Conservation (phyloP, 2,888 invertebrate genomes). For the Diplazon laetatorius region DNA sequence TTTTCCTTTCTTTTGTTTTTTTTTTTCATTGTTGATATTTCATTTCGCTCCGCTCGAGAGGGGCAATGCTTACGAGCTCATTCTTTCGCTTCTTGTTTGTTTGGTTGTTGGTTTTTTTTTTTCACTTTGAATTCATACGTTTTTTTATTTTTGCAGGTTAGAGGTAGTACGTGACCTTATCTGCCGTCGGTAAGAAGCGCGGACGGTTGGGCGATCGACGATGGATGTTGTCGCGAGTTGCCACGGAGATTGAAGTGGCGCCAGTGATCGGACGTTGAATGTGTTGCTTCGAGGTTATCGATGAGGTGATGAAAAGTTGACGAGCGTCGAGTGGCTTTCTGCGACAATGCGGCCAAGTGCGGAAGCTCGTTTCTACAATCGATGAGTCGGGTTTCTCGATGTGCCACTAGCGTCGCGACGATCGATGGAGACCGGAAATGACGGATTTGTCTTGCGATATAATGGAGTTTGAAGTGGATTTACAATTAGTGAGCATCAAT, state of each 20-base stretch:
- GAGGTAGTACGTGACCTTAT: neutral
- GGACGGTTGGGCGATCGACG: neutral
- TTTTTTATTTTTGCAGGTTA: neutral
- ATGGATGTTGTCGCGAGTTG: neutral
- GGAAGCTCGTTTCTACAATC: too few relatives aligned
- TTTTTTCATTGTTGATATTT: neutral
- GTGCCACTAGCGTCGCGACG: too few relatives aligned
- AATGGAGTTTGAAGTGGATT: too few relatives aligned
- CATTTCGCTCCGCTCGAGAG: too few relatives aligned
- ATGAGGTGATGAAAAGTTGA: too few relatives aligned
- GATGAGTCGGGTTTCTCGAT: too few relatives aligned
- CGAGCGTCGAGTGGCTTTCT: too few relatives aligned
- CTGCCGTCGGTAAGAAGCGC: conserved; percentile 13
- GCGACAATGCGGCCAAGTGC: too few relatives aligned
- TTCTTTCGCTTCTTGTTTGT: too few relatives aligned
- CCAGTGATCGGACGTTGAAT: neutral
- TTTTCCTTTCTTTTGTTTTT: neutral
- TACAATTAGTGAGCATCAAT: too few relatives aligned
- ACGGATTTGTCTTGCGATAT: too few relatives aligned
- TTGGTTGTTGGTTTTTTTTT: neutral
- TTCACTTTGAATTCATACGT: neutral
- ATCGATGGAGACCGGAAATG: too few relatives aligned
- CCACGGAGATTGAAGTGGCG: conserved; percentile 1
- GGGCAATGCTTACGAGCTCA: neutral
- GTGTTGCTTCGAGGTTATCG: neutral